phyloP scores from a whole-genome alignment of 2,797 vertebrate species.

The Dallia pectoralis region DNA sequence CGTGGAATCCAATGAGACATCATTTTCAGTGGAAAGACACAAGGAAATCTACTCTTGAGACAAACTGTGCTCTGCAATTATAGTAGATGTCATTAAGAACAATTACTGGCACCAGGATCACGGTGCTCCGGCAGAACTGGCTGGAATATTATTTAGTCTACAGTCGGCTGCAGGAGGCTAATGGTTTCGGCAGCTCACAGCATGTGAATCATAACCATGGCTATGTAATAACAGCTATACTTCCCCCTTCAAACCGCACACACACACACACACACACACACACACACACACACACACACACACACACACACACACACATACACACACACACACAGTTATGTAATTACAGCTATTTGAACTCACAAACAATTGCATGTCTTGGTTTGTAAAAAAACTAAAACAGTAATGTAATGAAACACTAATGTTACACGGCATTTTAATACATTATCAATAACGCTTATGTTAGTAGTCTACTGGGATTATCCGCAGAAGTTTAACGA shows the following conservation, averaged over 20 bases:
- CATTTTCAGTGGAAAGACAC: slow-evolving; percentile 64
- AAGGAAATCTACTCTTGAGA: slow-evolving; percentile 63
- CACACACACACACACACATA: no score
- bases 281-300: slow-evolving; percentile 14
- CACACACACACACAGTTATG: slow-evolving; percentile 17
- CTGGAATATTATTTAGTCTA: slow-evolving; percentile 52
- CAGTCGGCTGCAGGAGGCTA: slow-evolving; percentile 19
- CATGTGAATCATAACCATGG: neutral
- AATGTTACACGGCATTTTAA: slow-evolving; percentile 22
- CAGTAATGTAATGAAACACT: slow-evolving; percentile 29
- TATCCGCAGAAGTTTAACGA: slow-evolving; percentile 62
- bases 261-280: no score
- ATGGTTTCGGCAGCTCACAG: neutral
- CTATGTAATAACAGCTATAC: neutral
- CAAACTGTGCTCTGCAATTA: slow-evolving; percentile 53
- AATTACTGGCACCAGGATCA: slow-evolving; percentile 55
- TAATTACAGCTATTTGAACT: slow-evolving; percentile 27
- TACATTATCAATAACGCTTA: slow-evolving; percentile 54
- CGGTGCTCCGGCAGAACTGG: slow-evolving; percentile 34
- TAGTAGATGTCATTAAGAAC: slow-evolving; percentile 44
- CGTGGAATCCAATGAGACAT: slow-evolving; percentile 70
- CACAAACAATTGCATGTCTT: neutral
- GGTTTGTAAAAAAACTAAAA: neutral
- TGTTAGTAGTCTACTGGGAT: slow-evolving; percentile 48
- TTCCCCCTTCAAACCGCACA: slow-evolving; percentile 9